These are phyloP conservation scores for Uloborus plumipes DNA, from an alignment of 2,888 invertebrate species.

Conservation along the genomic window DNA sequence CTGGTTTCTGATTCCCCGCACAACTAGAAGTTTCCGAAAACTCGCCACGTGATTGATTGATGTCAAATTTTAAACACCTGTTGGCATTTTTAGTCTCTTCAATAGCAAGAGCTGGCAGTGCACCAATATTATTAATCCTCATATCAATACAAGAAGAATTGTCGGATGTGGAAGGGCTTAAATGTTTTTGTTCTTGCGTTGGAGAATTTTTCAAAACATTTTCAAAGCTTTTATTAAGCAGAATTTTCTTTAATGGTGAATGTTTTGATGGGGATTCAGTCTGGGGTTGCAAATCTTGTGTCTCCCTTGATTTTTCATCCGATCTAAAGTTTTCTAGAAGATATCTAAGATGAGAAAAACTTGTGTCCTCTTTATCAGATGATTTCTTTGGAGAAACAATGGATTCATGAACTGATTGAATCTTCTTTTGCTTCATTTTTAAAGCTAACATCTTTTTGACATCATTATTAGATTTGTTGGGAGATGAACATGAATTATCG, in stretches of 20 bases:
- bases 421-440: neutral
- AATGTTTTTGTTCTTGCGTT: neutral
- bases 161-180: no score
- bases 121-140: no score
- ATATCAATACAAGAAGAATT: no score
- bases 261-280: neutral
- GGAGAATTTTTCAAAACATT: neutral
- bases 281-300: neutral
- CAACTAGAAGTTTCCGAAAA: conserved; percentile 23
- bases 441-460: neutral
- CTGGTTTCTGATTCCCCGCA: conserved; percentile 1
- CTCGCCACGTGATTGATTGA: conserved; percentile 41
- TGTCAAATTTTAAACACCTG: conserved; percentile 48
- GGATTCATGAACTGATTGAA: neutral
- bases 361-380: neutral
- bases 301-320: neutral
- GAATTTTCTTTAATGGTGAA: neutral
- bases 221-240: neutral
- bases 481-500: neutral
- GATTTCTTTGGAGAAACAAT: neutral
- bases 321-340: conserved; percentile 34
- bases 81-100: conserved; percentile 24
- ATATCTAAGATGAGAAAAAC: conserved; percentile 47
- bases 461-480: neutral
- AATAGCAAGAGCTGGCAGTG: neutral